Conservation (phyloP, 2,888 invertebrate species). For the Nemotelus pantherinus region DNA sequence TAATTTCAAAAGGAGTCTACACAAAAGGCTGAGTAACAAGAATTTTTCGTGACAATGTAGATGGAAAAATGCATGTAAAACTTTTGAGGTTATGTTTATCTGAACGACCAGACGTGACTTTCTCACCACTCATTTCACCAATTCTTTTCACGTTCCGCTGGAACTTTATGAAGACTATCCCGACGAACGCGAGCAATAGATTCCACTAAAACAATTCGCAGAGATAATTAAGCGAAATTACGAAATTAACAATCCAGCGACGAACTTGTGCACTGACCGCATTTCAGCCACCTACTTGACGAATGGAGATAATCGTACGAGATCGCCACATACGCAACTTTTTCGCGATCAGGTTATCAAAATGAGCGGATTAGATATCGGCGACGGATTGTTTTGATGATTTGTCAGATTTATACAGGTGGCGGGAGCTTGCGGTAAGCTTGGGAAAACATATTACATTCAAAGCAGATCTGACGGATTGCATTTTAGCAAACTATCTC, state of each 20-base stretch:
- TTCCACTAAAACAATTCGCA: too few species aligned
- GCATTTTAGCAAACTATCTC: neutral
- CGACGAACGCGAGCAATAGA: too few species aligned
- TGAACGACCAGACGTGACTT: neutral
- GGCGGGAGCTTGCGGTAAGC: neutral
- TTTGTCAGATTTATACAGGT: neutral
- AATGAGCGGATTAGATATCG: too few species aligned
- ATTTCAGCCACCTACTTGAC: neutral
- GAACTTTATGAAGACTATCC: too few species aligned
- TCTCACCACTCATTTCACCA: neutral
- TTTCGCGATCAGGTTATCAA: conserved; percentile 16
- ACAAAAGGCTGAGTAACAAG: too few species aligned
- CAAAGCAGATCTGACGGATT: neutral
- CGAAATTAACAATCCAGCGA: neutral
- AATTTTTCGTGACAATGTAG: too few species aligned
- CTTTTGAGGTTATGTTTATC: conserved; percentile 26
- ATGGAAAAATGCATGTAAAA: too few species aligned
- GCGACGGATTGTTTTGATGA: neutral
- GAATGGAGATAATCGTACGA: neutral
- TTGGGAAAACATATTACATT: neutral
- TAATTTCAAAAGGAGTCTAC: too few species aligned
- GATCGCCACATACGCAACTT: conserved; percentile 38
- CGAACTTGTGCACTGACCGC: neutral
- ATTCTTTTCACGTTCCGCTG: neutral
- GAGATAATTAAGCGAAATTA: neutral